Base-by-base conservation (phyloP, 2,797 vertebrate species). In the Peromyscus aztecus region DNA sequence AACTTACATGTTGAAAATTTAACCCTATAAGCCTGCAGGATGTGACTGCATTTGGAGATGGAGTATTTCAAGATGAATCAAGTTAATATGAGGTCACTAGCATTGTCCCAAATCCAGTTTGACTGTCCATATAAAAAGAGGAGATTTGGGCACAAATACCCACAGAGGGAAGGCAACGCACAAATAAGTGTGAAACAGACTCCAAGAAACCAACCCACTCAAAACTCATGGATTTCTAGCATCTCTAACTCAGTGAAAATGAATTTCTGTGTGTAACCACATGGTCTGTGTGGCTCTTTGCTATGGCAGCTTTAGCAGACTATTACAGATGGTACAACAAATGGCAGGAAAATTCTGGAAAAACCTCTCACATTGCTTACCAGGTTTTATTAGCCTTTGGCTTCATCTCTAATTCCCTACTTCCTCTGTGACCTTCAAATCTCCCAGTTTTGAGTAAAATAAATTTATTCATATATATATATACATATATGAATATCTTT, bases 361-460 rank as follows among this genome's bases (percentile, higher is more conserved):
- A 94, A 37, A 16, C 11, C 52, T 49, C 46, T 88, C 46, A 71
- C 2, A 40, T 83, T 80, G 23, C 91, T 85, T 91, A 76, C 19
- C 21, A 92, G 23, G n/a, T 90, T 21, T 94, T 37, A 73, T 46
- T 8, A 96, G 76, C 27, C 40, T 0, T 4, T 21, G 46, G 37
- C n/a, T 90, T 89, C 24, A 91, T 16, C 1, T 31, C 37, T 55
- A 81, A 80, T 90, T 91, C 83, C 13, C 23, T 19, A 46, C 80
- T 91, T 90, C 21, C 34, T 82, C 29, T 91, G 37, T 82, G 80
- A 93, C 9, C 37, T 81, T n/a, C 23, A 76, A 93, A 16, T 71
- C 46, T 92, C 3, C 29, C 37, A 82, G 14, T 21, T 94, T 94
- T 87, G 71, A 73, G 40, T 65, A 85, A 95, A 93, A 89, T 91